Base-by-base conservation (phyloP, 2,113 vertebrate genomes). In the Oncorhynchus masou region DNA sequence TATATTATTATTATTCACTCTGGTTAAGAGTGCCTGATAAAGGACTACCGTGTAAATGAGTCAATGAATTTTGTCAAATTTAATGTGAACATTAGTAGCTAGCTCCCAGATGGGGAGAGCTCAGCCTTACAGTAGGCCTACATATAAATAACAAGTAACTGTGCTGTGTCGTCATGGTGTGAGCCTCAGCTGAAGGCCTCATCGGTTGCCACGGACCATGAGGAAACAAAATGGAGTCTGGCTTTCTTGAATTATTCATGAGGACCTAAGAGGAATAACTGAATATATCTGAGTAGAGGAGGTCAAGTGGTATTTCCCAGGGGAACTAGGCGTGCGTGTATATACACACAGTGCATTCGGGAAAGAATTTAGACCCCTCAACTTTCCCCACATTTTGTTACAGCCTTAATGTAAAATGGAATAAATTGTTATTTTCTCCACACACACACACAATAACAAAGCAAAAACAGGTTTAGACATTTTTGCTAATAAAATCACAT, bases 241-340 rank as follows among this genome's bases (percentile, higher is more conserved):
- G n/a, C 73, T 66, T 67, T 76, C 11, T 76, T 87, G 24, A 78
- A 82, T 84, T 87, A 83, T 84, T 88, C 62, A 88, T 19, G 45
- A 71, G 16, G 57, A 70, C 73, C 77, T 24, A 81, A 81, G 75
- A 72, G 45, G 34, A 78, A 82, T 78, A 57, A 79, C 25, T 27
- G 25, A 27, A 12, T 62, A 62, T 22, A 2, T 5, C 59, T 24
- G 16, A n/a, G 59, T 62, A 22, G 16, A 62, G 19, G 59, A 20
- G 2, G 7, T 22, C 2, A 11, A n/a, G n/a, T 62, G n/a, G 8
- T 22, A 62, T 62, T 62, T 24, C 59, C 59, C 5, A 62, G n/a
- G 19, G 65, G 24, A 67, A 15, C 22, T n/a, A 3, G 7, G 24
- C 60, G 2, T 64, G 60, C 8, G 39, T 39, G 7, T 64, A 64